phyloP scores from a whole-genome alignment of 2,797 vertebrate species.

The Manis javanica region DNA sequence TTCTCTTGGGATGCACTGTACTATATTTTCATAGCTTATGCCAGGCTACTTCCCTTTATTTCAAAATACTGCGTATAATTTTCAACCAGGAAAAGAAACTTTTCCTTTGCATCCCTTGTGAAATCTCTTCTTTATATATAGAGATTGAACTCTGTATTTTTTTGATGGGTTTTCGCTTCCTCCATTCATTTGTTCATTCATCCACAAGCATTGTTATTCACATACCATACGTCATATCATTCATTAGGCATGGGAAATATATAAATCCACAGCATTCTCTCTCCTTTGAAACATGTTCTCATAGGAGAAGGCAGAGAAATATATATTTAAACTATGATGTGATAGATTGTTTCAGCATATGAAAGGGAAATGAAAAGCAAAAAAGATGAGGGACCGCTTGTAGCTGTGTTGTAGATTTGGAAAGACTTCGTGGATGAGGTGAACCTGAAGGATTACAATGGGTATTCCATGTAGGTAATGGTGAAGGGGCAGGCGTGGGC shows the following conservation, averaged over 20 bases:
- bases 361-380: slow-evolving; percentile 8
- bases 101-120: background rate
- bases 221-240: background rate
- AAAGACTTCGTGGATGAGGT: background rate
- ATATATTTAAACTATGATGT: background rate
- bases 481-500: background rate
- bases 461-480: background rate
- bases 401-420: background rate
- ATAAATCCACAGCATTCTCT: background rate
- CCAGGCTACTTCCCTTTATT: background rate
- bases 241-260: background rate
- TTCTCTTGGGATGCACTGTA: background rate
- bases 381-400: background rate
- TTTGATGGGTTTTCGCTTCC: background rate
- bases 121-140: slow-evolving; percentile 33
- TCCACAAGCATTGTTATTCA: slow-evolving; percentile 1
- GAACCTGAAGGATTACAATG: background rate
- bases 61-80: background rate
- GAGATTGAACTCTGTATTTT: background rate
- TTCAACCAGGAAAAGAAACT: background rate
- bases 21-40: slow-evolving; percentile 20
- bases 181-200: background rate
- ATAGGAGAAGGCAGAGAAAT: background rate
- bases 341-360: background rate
- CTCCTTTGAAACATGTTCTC: background rate